Evolutionary conservation across 2,888 invertebrate genomes (phyloP).

Genomic region (Agonopterix alstromeriana): DNA sequence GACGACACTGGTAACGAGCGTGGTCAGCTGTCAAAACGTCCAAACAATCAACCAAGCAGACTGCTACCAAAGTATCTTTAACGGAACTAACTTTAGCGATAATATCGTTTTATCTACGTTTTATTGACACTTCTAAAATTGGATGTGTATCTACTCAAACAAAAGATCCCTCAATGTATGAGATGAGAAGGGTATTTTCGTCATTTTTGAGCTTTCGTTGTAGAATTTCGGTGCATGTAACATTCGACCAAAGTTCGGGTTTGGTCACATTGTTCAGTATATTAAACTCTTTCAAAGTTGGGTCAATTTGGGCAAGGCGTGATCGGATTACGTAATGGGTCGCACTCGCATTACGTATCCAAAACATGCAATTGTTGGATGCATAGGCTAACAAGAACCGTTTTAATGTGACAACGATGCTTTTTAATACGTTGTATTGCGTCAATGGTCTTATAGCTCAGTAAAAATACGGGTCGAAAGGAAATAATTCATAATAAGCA

Average conservation of each 20-base stretch:
- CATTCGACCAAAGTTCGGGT: conserved; percentile 31
- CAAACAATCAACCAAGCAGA: conserved; percentile 64
- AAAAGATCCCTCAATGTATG: background rate
- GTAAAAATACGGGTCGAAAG: no score
- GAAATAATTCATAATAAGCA: no score
- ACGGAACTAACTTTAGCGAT: conserved; percentile 12
- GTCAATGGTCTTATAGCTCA: background rate
- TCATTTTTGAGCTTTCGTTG: conserved; percentile 19
- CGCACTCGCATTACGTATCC: conserved; percentile 37
- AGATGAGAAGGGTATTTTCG: background rate
- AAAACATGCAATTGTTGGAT: conserved; percentile 39
- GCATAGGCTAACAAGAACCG: conserved; percentile 34
- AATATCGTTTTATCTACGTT: background rate
- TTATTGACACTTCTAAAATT: background rate
- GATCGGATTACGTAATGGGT: conserved; percentile 58
- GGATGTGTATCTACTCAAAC: background rate
- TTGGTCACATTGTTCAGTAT: conserved; percentile 62
- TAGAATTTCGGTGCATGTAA: conserved; percentile 24
- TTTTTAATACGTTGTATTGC: background rate
- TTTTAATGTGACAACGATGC: conserved; percentile 24
- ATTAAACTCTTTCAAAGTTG: conserved; percentile 68
- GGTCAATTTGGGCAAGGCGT: conserved; percentile 60
- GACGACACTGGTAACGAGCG: conserved; percentile 72
- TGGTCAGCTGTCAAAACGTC: conserved; percentile 76
- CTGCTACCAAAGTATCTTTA: conserved; percentile 21